phyloP scores from a whole-genome alignment of 2,797 vertebrate genomes.

The Thalassophryne amazonica region DNA sequence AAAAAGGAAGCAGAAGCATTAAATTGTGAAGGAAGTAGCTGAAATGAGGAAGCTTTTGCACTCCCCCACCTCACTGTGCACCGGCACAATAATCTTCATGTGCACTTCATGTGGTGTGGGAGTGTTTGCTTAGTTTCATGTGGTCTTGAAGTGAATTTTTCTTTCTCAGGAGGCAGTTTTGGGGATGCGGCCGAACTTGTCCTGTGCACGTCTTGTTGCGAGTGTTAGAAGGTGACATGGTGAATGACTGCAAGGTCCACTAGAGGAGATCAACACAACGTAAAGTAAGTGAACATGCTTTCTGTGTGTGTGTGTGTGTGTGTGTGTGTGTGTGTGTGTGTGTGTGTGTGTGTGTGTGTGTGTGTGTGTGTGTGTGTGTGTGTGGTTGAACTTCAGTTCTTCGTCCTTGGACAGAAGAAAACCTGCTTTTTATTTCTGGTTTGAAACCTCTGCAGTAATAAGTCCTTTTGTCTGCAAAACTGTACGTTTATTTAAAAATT shows the following conservation, averaged over 20 bases:
- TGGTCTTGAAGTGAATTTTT: not conserved
- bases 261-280: not conserved
- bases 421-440: no score
- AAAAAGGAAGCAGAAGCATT: conserved; percentile 70
- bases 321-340: no score
- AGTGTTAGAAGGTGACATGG: not conserved
- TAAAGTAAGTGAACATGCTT: no score
- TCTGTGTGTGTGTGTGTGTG: no score
- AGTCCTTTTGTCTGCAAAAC: no score
- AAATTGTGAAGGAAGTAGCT: conserved; percentile 77
- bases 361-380: no score
- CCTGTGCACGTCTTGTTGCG: conserved; percentile 15
- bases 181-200: conserved; percentile 6
- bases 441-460: no score
- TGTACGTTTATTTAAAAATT: no score
- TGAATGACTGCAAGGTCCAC: not conserved
- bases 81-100: no score
- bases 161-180: not conserved
- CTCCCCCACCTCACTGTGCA: conserved; percentile 26
- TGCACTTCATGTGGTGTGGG: not conserved
- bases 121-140: not conserved
- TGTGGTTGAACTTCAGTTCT: no score
- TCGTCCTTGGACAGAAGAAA: no score
- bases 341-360: no score
- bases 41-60: conserved; percentile 79